Conservation (phyloP, 2,888 invertebrate genomes). For the Holacanthella duospinosa region DNA sequence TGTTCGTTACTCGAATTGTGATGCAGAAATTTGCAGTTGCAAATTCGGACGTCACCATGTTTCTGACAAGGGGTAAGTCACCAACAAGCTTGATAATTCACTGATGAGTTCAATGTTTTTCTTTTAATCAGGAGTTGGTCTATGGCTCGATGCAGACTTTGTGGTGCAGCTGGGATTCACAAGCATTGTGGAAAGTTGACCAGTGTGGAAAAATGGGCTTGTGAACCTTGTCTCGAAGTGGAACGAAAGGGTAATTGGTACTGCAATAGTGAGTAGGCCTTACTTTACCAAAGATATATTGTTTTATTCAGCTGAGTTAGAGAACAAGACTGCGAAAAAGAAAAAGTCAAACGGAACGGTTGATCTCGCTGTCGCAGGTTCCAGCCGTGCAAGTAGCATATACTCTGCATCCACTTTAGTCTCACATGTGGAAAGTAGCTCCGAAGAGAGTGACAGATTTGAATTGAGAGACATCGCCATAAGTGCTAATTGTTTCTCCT, state of each 20-base stretch:
- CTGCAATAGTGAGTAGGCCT: not conserved
- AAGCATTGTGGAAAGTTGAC: conserved; percentile 44
- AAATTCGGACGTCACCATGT: conserved; percentile 48
- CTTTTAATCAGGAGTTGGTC: conserved; percentile 45
- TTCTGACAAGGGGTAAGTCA: conserved; percentile 43
- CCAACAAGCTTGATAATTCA: too few species aligned
- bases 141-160: conserved; percentile 47
- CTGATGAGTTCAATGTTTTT: not conserved
- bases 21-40: conserved; percentile 51
- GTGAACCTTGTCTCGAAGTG: conserved; percentile 42
- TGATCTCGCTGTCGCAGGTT: too few species aligned
- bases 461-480: conserved; percentile 16
- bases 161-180: conserved; percentile 51
- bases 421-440: too few species aligned
- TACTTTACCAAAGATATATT: not conserved
- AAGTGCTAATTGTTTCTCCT: conserved; percentile 16
- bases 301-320: conserved; percentile 10
- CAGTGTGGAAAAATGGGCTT: conserved; percentile 44
- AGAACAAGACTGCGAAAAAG: conserved; percentile 5
- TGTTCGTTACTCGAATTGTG: conserved; percentile 53
- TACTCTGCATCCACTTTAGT: too few species aligned
- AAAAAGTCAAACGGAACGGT: not conserved
- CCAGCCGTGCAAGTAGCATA: too few species aligned
- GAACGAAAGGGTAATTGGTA: conserved; percentile 16
- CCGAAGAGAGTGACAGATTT: too few species aligned